Evolutionary conservation across 2,797 vertebrate species (phyloP).

Genomic region (Danio jaintianensis): DNA sequence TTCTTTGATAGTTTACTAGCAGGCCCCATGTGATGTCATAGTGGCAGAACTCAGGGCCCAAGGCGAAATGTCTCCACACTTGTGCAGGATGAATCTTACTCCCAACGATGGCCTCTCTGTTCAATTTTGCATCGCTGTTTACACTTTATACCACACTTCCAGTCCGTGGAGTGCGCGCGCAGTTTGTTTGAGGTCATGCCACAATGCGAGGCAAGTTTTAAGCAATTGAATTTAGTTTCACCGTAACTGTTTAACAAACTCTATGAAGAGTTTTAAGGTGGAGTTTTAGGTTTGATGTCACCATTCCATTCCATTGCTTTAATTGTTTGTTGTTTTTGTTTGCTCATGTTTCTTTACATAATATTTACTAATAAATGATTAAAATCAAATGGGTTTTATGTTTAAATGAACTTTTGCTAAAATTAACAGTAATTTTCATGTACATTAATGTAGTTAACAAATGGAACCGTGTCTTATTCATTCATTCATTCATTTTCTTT

Average conservation of each 20-base stretch:
- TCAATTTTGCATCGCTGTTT: conserved; percentile 84
- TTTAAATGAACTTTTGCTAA: too few species aligned
- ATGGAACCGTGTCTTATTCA: too few species aligned
- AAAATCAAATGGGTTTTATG: too few species aligned
- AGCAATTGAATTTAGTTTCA: conserved; percentile 72
- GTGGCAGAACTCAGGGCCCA: conserved; percentile 72
- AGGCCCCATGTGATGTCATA: conserved; percentile 78
- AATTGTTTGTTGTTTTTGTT: too few species aligned
- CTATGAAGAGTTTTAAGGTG: not conserved
- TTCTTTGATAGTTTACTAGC: conserved; percentile 78
- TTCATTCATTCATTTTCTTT: too few species aligned
- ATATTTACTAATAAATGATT: too few species aligned
- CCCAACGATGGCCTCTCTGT: conserved; percentile 71
- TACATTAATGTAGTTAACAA: too few species aligned
- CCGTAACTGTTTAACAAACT: conserved; percentile 32
- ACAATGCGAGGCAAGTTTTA: conserved; percentile 68
- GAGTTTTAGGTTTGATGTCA: too few species aligned
- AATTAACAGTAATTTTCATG: too few species aligned
- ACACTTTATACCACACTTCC: conserved; percentile 58
- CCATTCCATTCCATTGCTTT: too few species aligned
- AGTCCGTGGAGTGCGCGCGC: conserved; percentile 62
- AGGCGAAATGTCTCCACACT: conserved; percentile 73
- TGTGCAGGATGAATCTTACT: conserved; percentile 69
- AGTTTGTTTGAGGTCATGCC: conserved; percentile 81
- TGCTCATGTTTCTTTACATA: too few species aligned